These are phyloP conservation scores for Clepsis dumicolana DNA, from an alignment of 2,888 invertebrate genomes.

Conservation along the genomic window DNA sequence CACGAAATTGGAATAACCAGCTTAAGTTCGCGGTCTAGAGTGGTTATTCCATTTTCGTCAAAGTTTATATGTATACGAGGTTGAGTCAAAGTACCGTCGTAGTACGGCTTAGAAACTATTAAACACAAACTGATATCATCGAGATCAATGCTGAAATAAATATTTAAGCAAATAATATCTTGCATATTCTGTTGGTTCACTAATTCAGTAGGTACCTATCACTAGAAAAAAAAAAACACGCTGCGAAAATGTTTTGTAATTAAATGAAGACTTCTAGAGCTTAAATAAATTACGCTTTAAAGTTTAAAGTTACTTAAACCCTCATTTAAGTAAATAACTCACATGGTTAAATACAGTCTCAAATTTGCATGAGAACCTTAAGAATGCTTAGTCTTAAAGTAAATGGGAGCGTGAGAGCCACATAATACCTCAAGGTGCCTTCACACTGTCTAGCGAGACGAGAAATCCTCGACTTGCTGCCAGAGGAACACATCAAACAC, in stretches of 20 bases:
- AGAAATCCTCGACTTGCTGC: slow-evolving; percentile 12
- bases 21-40: too few relatives aligned
- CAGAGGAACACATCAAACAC: slow-evolving; percentile 4
- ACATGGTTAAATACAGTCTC: slow-evolving; percentile 51
- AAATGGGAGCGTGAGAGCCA: slow-evolving; percentile 15
- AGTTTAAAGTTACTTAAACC: slow-evolving; percentile 12
- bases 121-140: too few relatives aligned
- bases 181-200: too few relatives aligned
- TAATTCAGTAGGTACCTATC: too few relatives aligned
- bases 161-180: background rate
- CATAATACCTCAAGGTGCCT: slow-evolving; percentile 17
- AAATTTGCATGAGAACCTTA: slow-evolving; percentile 67
- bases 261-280: background rate
- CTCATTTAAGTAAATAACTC: slow-evolving; percentile 48
- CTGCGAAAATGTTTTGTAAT: background rate
- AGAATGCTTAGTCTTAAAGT: slow-evolving; percentile 37
- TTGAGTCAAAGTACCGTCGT: too few relatives aligned
- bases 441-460: slow-evolving; percentile 14
- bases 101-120: too few relatives aligned
- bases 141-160: too few relatives aligned
- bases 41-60: too few relatives aligned
- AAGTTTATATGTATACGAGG: too few relatives aligned
- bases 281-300: slow-evolving; percentile 7
- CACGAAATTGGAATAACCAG: too few relatives aligned
- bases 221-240: too few relatives aligned